Conservation (phyloP, 2,888 invertebrate species). For the Polyploca ridens region DNA sequence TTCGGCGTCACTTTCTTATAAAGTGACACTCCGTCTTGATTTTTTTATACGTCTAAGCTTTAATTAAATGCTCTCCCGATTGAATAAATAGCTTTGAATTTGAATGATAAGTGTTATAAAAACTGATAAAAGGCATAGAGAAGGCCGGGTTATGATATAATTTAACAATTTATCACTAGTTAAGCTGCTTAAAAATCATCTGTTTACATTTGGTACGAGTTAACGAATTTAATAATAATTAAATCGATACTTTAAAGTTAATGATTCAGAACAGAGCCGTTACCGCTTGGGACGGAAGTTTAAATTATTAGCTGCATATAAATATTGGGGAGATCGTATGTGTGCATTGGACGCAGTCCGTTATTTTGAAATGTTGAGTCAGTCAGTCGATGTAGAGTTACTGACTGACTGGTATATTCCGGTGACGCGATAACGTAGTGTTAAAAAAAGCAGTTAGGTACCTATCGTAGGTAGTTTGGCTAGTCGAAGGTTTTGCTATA, state of each 20-base stretch:
- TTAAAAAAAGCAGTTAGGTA: too few relatives aligned
- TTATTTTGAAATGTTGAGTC: neutral
- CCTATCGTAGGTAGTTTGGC: too few relatives aligned
- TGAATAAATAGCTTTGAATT: too few relatives aligned
- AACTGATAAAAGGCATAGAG: too few relatives aligned
- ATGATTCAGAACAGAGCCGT: slow-evolving; percentile 70
- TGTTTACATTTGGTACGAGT: neutral
- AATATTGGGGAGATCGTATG: slow-evolving; percentile 8
- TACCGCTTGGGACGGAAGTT: slow-evolving; percentile 57
- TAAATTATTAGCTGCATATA: slow-evolving; percentile 3
- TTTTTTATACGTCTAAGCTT: too few relatives aligned
- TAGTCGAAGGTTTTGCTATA: too few relatives aligned
- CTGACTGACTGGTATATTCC: neutral
- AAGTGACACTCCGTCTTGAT: too few relatives aligned
- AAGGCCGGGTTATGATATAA: too few relatives aligned
- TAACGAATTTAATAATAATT: slow-evolving; percentile 26
- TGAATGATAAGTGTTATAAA: too few relatives aligned
- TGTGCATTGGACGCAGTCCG: slow-evolving; percentile 20
- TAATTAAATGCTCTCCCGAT: too few relatives aligned
- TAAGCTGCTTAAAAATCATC: neutral
- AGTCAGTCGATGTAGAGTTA: neutral
- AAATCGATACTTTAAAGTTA: slow-evolving; percentile 62
- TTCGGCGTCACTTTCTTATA: too few relatives aligned
- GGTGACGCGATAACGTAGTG: neutral
- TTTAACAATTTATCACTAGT: too few relatives aligned